Conservation (phyloP, 2,797 vertebrate species). For the Paramormyrops hopkinsi region DNA sequence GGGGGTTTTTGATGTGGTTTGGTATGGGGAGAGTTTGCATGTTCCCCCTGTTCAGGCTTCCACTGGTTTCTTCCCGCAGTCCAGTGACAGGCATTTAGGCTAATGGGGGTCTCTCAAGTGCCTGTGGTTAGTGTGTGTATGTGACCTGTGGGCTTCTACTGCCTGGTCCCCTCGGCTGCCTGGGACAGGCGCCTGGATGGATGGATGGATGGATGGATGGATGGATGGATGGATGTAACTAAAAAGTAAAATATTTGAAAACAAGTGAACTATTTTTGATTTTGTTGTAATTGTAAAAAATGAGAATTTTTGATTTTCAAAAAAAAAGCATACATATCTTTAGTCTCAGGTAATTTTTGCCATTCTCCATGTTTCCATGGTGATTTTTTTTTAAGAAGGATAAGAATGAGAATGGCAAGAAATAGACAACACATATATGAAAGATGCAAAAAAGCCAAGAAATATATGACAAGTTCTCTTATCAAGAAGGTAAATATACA, state of each 20-base stretch:
- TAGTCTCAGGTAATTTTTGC: background rate
- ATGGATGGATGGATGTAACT: background rate
- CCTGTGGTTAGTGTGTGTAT: background rate
- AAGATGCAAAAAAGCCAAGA: background rate
- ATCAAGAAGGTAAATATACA: background rate
- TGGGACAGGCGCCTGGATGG: background rate
- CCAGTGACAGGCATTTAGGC: background rate
- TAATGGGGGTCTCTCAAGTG: background rate
- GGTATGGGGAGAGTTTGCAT: background rate
- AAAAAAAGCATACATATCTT: background rate
- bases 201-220: background rate
- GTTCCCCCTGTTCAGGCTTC: background rate
- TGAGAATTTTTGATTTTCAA: background rate
- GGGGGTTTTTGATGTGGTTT: background rate
- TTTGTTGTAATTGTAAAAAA: background rate
- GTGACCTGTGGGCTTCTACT: background rate
- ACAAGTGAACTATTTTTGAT: background rate
- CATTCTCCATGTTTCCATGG: background rate
- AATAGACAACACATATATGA: background rate
- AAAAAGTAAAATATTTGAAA: background rate
- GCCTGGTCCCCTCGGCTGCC: background rate
- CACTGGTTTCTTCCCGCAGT: background rate
- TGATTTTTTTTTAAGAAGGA: constrained; percentile 3
- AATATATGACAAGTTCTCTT: background rate
- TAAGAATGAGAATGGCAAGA: background rate